A percentile compares a stretch with the other conserved stretches of the same genome.
Evolutionary conservation across 2,797 vertebrate species (phyloP).

Genomic region (Sciurus vulgaris): DNA sequence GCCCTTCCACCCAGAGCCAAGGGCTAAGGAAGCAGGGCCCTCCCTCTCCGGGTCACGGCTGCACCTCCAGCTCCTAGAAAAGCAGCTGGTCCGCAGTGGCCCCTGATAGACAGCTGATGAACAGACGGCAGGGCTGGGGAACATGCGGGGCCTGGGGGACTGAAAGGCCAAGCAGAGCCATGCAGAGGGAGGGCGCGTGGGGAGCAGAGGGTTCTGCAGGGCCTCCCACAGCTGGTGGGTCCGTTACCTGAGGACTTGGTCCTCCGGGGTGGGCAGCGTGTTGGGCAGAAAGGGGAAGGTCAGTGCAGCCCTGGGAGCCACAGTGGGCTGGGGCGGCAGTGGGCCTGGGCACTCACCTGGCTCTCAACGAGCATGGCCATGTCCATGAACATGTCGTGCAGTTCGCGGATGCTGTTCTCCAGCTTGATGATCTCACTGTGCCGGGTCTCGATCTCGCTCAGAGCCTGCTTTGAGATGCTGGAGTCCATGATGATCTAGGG

Average conservation of each 20-base stretch:
- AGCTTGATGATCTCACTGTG: constrained; percentile 97
- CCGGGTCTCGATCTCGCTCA: constrained; percentile 96
- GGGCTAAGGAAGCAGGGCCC: not conserved
- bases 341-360: constrained; percentile 90
- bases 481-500: constrained; percentile 96
- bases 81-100: not conserved
- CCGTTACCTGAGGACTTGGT: constrained; percentile 79
- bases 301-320: constrained; percentile 52
- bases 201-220: not conserved
- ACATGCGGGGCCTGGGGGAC: constrained; percentile 80
- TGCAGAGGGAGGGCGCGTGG: constrained; percentile 48
- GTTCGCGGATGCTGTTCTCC: constrained; percentile 97
- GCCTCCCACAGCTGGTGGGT: not conserved
- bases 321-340: not conserved
- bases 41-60: not conserved
- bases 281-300: constrained; percentile 70
- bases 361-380: constrained; percentile 99
- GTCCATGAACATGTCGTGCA: constrained; percentile 98
- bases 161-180: constrained; percentile 59
- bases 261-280: constrained; percentile 79
- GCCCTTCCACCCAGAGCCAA: not conserved
- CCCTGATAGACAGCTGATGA: not conserved
- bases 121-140: constrained; percentile 42
- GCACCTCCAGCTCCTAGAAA: not conserved
- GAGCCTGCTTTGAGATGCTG: constrained; percentile 95